These are phyloP conservation scores for Glareola pratincola DNA, from an alignment of 2,113 vertebrate genomes.

Conservation along the genomic window DNA sequence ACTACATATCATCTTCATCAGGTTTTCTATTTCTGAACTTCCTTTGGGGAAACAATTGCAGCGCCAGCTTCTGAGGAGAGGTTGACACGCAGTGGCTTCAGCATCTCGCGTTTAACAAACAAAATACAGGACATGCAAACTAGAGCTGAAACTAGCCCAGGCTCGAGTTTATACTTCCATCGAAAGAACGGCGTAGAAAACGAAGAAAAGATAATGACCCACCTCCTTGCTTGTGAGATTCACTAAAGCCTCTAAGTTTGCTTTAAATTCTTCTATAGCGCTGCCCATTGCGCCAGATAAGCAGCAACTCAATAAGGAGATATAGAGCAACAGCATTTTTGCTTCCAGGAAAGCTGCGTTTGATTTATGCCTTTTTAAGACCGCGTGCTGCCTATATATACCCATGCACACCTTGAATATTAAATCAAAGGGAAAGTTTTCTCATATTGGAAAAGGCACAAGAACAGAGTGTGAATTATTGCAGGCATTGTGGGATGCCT, in stretches of 20 bases:
- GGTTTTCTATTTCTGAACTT: conserved; percentile 66
- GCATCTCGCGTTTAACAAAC: neutral
- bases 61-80: conserved; percentile 14
- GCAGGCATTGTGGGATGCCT: conserved; percentile 37
- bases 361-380: neutral
- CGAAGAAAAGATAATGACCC: neutral
- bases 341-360: neutral
- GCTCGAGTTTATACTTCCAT: neutral
- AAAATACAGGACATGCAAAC: neutral
- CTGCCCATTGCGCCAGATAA: neutral
- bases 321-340: conserved; percentile 8
- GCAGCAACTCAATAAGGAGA: conserved; percentile 7
- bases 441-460: conserved; percentile 39
- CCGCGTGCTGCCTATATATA: conserved; percentile 38
- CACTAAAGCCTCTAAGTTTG: neutral
- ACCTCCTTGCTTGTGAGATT: neutral
- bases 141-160: neutral
- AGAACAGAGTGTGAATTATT: neutral
- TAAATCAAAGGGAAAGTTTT: conserved; percentile 57
- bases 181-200: neutral
- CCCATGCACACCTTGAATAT: conserved; percentile 13
- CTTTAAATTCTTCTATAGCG: neutral
- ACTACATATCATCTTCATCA: conserved; percentile 37
- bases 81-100: neutral
- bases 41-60: conserved; percentile 50